A percentile compares a stretch with the other conserved stretches of the same genome.
Evolutionary conservation across 2,888 invertebrate species (phyloP).

Genomic region (Acleris literana): DNA sequence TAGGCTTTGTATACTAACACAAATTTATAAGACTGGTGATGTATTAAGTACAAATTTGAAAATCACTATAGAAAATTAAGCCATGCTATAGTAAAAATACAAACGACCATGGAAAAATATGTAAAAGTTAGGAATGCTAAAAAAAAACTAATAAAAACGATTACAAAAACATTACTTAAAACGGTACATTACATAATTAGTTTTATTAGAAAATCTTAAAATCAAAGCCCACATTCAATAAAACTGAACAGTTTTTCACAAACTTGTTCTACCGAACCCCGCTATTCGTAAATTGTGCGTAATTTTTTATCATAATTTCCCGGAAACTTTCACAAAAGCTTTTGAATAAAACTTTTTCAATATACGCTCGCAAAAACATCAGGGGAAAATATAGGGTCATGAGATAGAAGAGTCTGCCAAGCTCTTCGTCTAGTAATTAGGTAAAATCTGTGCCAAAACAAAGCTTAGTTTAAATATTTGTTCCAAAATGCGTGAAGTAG

Average conservation of each 20-base stretch:
- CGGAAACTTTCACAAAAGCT: conserved; percentile 15
- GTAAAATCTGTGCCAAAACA: conserved; percentile 14
- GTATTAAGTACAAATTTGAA: too few relatives aligned
- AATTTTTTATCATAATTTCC: conserved; percentile 3
- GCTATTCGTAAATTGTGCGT: neutral
- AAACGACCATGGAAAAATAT: too few relatives aligned
- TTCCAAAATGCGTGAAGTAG: neutral
- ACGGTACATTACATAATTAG: too few relatives aligned
- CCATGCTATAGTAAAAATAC: too few relatives aligned
- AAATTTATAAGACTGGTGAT: too few relatives aligned
- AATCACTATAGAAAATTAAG: too few relatives aligned
- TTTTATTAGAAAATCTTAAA: too few relatives aligned
- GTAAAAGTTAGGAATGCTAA: neutral
- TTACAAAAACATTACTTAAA: neutral
- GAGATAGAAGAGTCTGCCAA: conserved; percentile 7
- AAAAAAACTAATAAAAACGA: neutral
- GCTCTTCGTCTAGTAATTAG: conserved; percentile 11
- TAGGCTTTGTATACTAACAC: too few relatives aligned
- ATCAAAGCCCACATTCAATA: too few relatives aligned
- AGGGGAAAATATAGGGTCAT: conserved; percentile 4
- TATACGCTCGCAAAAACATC: conserved; percentile 22
- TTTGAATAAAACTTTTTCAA: conserved; percentile 34
- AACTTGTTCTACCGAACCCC: too few relatives aligned
- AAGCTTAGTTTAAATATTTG: neutral
- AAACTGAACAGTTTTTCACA: too few relatives aligned